Base-by-base conservation (phyloP, 1,140 invertebrate species). In the Atta cephalotes region DNA sequence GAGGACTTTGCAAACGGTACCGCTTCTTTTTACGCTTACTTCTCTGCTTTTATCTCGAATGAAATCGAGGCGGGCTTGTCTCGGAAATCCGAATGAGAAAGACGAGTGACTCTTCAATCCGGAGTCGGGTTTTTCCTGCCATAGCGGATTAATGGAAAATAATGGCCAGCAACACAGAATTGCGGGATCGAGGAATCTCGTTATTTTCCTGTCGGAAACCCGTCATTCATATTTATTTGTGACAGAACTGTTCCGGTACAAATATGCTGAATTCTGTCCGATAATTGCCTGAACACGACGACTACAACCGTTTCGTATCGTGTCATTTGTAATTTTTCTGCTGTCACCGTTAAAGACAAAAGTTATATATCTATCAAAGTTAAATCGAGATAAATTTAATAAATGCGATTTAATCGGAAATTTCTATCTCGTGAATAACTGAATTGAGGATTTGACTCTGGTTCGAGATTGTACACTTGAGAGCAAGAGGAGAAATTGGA, bases 321-420 rank as follows among this genome's bases (percentile, higher is more conserved):
- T 3, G 18, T 21, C 39, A 28, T 88, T 85, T 58, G 45, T 35
- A 39, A 53, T 77, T 85, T 89, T 89, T 71, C 14, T 4, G 28
- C 77, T 62, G 18, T 25, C 10, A 28, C 10, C 21, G 66, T 53
- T 63, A 62, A 51, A 58, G 35, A 45, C 31, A 66, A 39, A n/a
- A 28, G 21, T 70, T 60, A 70, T 85, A 89, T 88, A 91, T 91
- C 87, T 92, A 88, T 91, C 71, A 77, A 65, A 82, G 63, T 74
- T 87, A 82, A 89, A 88, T 87, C 86, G 79, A 74, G 63, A 70
- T 77, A 84, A 74, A 77, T 92, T 91, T 91, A 91, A 92, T 91
- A 88, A 92, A 92, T 89, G 85, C 85, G 77, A 89, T 91, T 87
- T 92, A 92, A 89, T 88, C 87, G 78, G 18, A 45, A 63, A 51